A percentile compares a stretch with the other conserved stretches of the same genome.
Conservation (phyloP, 2,888 invertebrate species). For the Ectropis crepuscularia region DNA sequence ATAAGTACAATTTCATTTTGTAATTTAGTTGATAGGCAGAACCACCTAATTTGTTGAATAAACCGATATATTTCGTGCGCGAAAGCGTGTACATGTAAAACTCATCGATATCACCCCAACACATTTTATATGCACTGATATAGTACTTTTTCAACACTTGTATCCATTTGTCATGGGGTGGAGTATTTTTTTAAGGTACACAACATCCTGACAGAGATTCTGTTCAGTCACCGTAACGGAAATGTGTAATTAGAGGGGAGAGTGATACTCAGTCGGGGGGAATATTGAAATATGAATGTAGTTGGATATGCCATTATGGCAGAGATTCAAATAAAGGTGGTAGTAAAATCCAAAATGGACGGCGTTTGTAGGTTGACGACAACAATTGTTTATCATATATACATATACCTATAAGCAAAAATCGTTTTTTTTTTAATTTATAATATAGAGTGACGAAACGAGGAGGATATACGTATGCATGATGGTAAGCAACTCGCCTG, state of each 20-base stretch:
- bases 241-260: slow-evolving; percentile 33
- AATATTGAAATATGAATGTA: slow-evolving; percentile 17
- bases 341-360: too few relatives aligned
- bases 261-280: slow-evolving; percentile 13
- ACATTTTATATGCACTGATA: slow-evolving; percentile 11
- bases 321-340: not conserved
- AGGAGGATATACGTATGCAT: too few relatives aligned
- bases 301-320: not conserved
- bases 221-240: slow-evolving; percentile 30
- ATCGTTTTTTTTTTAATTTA: too few relatives aligned
- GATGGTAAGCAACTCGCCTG: too few relatives aligned
- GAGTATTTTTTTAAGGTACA: slow-evolving; percentile 34
- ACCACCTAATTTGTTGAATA: too few relatives aligned
- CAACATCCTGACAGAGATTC: slow-evolving; percentile 34
- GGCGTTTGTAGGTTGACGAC: too few relatives aligned
- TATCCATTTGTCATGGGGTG: slow-evolving; percentile 31
- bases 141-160: slow-evolving; percentile 33
- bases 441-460: too few relatives aligned
- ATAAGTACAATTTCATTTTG: too few relatives aligned
- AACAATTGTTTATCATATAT: too few relatives aligned
- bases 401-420: too few relatives aligned
- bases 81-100: slow-evolving; percentile 13
- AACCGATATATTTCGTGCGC: not conserved
- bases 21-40: not conserved
- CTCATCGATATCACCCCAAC: slow-evolving; percentile 5